Evolutionary conservation across 1,140 invertebrate species (phyloP).

Genomic region (Trichoplusia ni): DNA sequence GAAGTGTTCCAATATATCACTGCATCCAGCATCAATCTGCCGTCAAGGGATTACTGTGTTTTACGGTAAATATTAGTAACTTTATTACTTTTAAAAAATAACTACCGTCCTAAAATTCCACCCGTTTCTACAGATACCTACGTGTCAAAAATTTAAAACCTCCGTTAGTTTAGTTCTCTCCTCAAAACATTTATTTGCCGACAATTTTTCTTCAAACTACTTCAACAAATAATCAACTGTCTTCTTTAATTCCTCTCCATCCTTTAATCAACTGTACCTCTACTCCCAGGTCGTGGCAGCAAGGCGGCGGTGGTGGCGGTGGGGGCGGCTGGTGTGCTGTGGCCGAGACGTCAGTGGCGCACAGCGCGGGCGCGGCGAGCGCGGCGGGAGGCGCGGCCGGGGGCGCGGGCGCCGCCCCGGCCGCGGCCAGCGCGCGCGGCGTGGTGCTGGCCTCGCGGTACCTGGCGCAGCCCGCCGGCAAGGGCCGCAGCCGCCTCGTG

Average conservation of each 20-base stretch:
- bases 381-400: neutral
- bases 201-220: too few species aligned
- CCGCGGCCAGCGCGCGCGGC: conserved; percentile 89
- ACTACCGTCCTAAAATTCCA: too few species aligned
- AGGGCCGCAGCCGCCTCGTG: conserved; percentile 94
- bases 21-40: conserved; percentile 90
- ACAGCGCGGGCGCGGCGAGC: conserved; percentile 86
- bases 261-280: neutral
- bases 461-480: conserved; percentile 95
- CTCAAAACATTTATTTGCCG: too few species aligned
- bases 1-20: conserved; percentile 95
- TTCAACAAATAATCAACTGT: too few species aligned
- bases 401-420: conserved; percentile 71
- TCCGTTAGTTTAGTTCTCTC: too few species aligned
- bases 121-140: too few species aligned
- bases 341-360: conserved; percentile 94
- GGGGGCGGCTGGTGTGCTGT: conserved; percentile 87
- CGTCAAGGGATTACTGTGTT: conserved; percentile 93
- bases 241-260: too few species aligned
- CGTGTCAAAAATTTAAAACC: too few species aligned
- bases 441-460: conserved; percentile 94
- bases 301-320: conserved; percentile 88
- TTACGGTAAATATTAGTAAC: conserved; percentile 88
- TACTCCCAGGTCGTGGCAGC: conserved; percentile 90
- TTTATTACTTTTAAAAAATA: too few species aligned